A percentile compares a stretch with the other conserved stretches of the same genome.
Evolutionary conservation across 2,113 vertebrate species (phyloP).

Genomic region (Pardalotus punctatus): DNA sequence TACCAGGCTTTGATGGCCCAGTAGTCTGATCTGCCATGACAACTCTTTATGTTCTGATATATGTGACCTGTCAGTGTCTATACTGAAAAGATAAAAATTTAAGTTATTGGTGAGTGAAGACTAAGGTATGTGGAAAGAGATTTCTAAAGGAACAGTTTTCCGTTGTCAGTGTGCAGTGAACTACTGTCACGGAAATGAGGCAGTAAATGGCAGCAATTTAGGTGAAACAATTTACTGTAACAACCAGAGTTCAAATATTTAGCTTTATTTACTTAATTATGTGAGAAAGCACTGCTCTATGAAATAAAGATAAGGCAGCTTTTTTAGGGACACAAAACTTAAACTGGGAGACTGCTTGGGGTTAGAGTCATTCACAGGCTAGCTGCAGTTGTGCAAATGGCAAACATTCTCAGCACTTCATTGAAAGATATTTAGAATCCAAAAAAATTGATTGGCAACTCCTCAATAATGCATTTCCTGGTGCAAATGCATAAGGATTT

Average conservation of each 20-base stretch:
- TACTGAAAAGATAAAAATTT: background rate
- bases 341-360: background rate
- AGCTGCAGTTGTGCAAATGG: background rate
- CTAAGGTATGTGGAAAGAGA: background rate
- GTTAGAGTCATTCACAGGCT: background rate
- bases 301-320: background rate
- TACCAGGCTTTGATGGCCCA: background rate
- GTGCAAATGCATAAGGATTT: background rate
- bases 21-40: background rate
- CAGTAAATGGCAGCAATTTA: background rate
- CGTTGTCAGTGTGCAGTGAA: background rate
- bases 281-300: background rate
- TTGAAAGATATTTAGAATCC: background rate
- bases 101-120: background rate
- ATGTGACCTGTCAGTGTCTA: slow-evolving; percentile 15
- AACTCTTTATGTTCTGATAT: slow-evolving; percentile 10
- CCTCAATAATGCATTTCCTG: background rate
- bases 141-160: slow-evolving; percentile 13
- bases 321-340: background rate
- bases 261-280: background rate
- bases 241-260: background rate
- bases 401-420: background rate
- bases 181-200: background rate
- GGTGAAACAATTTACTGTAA: background rate
- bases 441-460: background rate